Conservation (phyloP, 2,888 invertebrate species). For the Luperina nickerlii region DNA sequence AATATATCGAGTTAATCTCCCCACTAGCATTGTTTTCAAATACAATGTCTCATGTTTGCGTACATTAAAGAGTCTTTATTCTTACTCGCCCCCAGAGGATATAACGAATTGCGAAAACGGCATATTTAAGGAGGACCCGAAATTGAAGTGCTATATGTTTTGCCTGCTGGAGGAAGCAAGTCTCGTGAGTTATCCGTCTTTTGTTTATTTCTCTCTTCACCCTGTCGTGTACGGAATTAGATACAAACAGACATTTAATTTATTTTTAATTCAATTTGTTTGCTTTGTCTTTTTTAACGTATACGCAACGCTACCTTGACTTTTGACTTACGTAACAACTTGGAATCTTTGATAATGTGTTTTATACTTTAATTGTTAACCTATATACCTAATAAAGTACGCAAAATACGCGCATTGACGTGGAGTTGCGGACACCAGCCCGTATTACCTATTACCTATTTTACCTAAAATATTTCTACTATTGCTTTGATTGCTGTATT, state of each 20-base stretch:
- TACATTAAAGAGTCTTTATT: slow-evolving; percentile 86
- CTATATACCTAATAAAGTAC: no score
- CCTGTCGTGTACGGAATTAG: slow-evolving; percentile 75
- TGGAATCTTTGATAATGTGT: slow-evolving; percentile 1
- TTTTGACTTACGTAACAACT: slow-evolving; percentile 13
- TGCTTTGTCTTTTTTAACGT: slow-evolving; percentile 72
- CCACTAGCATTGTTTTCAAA: slow-evolving; percentile 73
- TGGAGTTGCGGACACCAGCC: no score
- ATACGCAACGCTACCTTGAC: slow-evolving; percentile 35
- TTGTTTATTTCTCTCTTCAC: slow-evolving; percentile 81
- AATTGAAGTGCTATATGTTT: slow-evolving; percentile 90
- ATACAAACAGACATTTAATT: slow-evolving; percentile 80
- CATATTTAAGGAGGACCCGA: slow-evolving; percentile 89
- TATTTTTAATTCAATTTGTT: slow-evolving; percentile 79
- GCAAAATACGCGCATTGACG: no score
- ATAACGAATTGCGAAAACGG: slow-evolving; percentile 89
- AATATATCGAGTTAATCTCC: slow-evolving; percentile 35
- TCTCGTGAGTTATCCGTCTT: slow-evolving; percentile 85
- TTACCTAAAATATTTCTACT: no score
- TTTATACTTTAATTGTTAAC: background rate
- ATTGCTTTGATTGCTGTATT: background rate
- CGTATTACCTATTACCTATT: no score
- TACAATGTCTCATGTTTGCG: slow-evolving; percentile 79
- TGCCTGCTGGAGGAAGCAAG: slow-evolving; percentile 88
- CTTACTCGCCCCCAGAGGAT: slow-evolving; percentile 88